phyloP scores from a whole-genome alignment of 1,140 invertebrate species.

The Brachionus angularis region DNA sequence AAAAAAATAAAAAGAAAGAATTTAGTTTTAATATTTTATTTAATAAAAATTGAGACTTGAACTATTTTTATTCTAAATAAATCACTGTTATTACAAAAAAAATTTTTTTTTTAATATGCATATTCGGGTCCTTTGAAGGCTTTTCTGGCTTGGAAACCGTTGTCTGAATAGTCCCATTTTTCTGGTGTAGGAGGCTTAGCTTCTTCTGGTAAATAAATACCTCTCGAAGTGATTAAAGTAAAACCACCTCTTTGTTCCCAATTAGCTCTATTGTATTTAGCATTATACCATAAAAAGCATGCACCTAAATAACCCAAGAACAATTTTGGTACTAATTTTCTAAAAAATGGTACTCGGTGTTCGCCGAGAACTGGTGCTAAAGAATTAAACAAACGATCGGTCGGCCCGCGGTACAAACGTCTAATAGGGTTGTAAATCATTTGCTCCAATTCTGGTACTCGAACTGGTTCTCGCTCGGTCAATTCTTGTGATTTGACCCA shows the following conservation, averaged over 20 bases:
- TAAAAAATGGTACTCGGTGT: conserved; percentile 38
- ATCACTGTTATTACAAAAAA: not conserved
- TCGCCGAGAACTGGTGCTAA: conserved; percentile 24
- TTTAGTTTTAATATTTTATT: not conserved
- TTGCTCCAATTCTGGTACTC: conserved; percentile 48
- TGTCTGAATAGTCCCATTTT: conserved; percentile 41
- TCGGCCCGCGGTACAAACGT: conserved; percentile 28
- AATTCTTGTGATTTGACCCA: conserved; percentile 55
- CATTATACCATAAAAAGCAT: conserved; percentile 31
- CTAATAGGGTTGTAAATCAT: conserved; percentile 43
- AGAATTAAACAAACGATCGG: conserved; percentile 24
- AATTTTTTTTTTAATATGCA: conserved; percentile 10
- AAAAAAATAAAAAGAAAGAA: not conserved
- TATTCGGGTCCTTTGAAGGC: conserved; percentile 25
- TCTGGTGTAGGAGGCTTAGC: not conserved
- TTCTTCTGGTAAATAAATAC: conserved; percentile 23
- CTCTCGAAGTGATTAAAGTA: not conserved
- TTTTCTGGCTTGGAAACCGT: conserved; percentile 34
- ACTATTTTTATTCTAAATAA: not conserved
- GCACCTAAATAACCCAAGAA: conserved; percentile 28
- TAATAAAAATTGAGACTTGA: not conserved
- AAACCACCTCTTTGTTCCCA: conserved; percentile 32
- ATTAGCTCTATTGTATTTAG: conserved; percentile 18
- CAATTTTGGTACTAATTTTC: conserved; percentile 31
- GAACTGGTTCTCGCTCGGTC: conserved; percentile 51